A percentile compares a stretch with the other conserved stretches of the same genome.
Evolutionary conservation across 2,113 vertebrate species (phyloP).

Genomic region (Chroicocephalus ridibundus): DNA sequence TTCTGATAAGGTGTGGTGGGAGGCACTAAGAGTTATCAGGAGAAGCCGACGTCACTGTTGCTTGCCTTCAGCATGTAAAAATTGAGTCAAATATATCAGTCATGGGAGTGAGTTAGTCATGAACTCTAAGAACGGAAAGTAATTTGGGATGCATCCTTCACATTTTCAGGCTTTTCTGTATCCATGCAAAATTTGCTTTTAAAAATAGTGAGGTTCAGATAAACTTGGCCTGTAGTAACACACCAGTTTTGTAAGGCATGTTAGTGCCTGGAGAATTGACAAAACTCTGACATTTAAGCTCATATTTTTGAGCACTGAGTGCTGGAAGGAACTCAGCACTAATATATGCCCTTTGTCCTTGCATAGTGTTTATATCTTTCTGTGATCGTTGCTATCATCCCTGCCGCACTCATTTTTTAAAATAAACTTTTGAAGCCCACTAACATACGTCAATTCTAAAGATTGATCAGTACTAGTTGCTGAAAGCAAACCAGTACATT

Average conservation of each 20-base stretch:
- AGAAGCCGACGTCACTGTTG: not conserved
- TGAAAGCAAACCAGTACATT: not conserved
- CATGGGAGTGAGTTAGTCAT: not conserved
- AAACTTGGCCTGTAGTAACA: not conserved
- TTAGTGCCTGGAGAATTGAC: not conserved
- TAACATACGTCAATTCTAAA: not conserved
- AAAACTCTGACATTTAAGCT: not conserved
- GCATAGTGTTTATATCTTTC: not conserved
- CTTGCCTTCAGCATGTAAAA: not conserved
- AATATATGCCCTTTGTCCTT: not conserved
- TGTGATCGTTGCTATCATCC: not conserved
- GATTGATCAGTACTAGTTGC: not conserved
- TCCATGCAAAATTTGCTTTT: not conserved
- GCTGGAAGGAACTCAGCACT: not conserved
- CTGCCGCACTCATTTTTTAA: not conserved
- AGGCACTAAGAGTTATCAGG: not conserved
- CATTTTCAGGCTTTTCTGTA: not conserved
- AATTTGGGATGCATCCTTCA: not conserved
- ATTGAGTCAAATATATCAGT: not conserved
- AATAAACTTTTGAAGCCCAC: not conserved
- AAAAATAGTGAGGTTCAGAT: not conserved
- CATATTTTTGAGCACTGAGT: not conserved
- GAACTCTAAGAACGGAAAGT: not conserved
- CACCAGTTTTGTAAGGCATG: not conserved
- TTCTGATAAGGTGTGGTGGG: conserved; percentile 10